Conservation (phyloP, 2,797 vertebrate species). For the Xenopus petersii region DNA sequence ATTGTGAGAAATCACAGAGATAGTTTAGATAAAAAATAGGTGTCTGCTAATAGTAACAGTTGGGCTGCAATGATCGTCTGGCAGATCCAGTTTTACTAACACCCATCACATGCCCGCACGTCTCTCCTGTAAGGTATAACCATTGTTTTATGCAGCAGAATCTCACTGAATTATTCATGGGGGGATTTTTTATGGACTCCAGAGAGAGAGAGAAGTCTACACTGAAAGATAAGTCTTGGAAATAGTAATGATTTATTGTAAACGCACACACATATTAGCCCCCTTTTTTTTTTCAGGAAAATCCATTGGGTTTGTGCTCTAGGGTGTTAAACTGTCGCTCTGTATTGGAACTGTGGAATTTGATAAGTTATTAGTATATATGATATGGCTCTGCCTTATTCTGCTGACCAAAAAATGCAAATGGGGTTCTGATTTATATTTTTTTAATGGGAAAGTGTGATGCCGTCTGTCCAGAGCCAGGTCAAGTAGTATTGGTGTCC, state of each 20-base stretch:
- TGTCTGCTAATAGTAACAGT: constrained; percentile 27
- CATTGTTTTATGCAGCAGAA: constrained; percentile 51
- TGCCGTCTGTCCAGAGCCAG: too few species aligned
- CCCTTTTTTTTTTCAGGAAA: constrained; percentile 40
- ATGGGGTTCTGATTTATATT: too few species aligned
- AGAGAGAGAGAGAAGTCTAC: constrained; percentile 25
- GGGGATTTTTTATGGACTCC: constrained; percentile 44
- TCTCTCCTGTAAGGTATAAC: constrained; percentile 42
- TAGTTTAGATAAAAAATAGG: constrained; percentile 14
- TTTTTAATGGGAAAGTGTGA: too few species aligned
- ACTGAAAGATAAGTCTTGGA: constrained; percentile 29
- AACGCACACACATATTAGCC: constrained; percentile 44
- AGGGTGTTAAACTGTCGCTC: neutral
- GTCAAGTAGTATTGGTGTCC: too few species aligned
- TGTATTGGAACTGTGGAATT: neutral
- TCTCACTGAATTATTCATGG: constrained; percentile 51
- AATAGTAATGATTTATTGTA: constrained; percentile 27
- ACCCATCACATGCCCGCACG: constrained; percentile 23
- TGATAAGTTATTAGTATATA: too few species aligned
- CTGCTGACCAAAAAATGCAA: too few species aligned
- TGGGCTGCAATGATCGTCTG: constrained; percentile 30
- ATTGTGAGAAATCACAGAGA: constrained; percentile 23
- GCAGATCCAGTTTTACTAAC: constrained; percentile 43
- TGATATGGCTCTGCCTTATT: too few species aligned
- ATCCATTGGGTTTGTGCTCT: neutral